Base-by-base conservation (phyloP, 2,797 vertebrate genomes). In the Denticeps clupeoides region DNA sequence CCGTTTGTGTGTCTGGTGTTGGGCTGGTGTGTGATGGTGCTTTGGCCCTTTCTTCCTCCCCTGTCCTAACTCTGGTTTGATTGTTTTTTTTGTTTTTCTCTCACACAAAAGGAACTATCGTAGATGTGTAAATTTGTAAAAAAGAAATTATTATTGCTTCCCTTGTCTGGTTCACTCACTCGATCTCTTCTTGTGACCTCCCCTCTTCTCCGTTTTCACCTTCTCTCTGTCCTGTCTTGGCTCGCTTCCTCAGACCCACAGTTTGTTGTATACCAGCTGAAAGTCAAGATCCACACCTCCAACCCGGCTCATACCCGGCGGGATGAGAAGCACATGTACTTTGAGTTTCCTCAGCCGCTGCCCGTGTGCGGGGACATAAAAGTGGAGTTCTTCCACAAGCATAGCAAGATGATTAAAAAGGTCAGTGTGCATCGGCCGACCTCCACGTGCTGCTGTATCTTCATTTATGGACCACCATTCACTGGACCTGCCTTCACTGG, bases 391-490 rank as follows among this genome's bases (percentile, higher is more conserved):
- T 99, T 98, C 80, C 91, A 99, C 81, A 99, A 98, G 69, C 95
- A 94, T 78, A 99, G 91, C 83, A 98, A 97, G 75, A 96, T 99
- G 93, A 86, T 98, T 84, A 98, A 98, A 84, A 99, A 99, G 95
- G 95, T 97, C 18, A n/a, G 78, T 74, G n/a, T n/a, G n/a, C n/a
- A n/a, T n/a, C n/a, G n/a, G n/a, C 18, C 15, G 19, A 13, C 15
- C 1, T n/a, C 4, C 1, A 16, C 15, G 33, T 3, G 23, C 2
- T 7, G n/a, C n/a, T n/a, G n/a, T n/a, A n/a, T n/a, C n/a, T n/a
- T n/a, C n/a, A n/a, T n/a, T n/a, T n/a, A n/a, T n/a, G n/a, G n/a
- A n/a, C n/a, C n/a, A n/a, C n/a, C n/a, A n/a, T n/a, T n/a, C n/a
- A n/a, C n/a, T n/a, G n/a, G n/a, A n/a, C n/a, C n/a, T n/a, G n/a